Percentiles rank a stretch among this genome's conserved stretches.
These are phyloP conservation scores for Hippoglossus hippoglossus DNA, from an alignment of 2,797 vertebrate species.

Conservation along the genomic window DNA sequence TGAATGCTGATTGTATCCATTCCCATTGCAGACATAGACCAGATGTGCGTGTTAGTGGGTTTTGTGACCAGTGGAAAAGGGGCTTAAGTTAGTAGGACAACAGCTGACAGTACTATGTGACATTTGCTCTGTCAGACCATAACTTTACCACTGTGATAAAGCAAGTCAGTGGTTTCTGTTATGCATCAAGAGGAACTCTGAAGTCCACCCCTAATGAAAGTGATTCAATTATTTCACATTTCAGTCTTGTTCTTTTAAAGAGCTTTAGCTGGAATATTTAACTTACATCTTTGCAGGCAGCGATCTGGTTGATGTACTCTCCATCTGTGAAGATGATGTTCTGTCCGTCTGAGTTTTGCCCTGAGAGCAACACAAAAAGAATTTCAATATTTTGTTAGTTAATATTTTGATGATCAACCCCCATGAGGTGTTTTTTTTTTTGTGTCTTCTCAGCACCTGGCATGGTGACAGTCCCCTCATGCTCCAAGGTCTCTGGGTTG, in stretches of 20 bases:
- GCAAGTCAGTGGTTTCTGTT: not conserved
- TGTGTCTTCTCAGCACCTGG: slow-evolving; percentile 85
- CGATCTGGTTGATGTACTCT: slow-evolving; percentile 98
- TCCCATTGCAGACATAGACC: slow-evolving; percentile 1
- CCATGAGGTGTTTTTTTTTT: not conserved
- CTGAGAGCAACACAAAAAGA: slow-evolving; percentile 72
- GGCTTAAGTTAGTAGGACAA: not conserved
- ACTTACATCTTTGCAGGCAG: slow-evolving; percentile 98
- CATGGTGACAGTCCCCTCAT: slow-evolving; percentile 93
- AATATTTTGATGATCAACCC: not conserved
- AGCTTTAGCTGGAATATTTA: not conserved
- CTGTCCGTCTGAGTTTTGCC: slow-evolving; percentile 95
- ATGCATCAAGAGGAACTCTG: not conserved
- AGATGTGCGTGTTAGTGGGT: too few species aligned
- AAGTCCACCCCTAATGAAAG: not conserved
- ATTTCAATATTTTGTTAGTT: not conserved
- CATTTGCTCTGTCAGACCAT: not conserved
- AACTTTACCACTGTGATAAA: not conserved
- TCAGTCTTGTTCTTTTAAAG: too few species aligned
- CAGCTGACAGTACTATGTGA: not conserved
- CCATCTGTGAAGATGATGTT: slow-evolving; percentile 99
- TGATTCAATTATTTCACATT: not conserved
- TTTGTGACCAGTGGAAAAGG: too few species aligned
- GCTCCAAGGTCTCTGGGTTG: slow-evolving; percentile 98
- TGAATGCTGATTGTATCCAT: too few species aligned